Conservation (phyloP, 2,113 vertebrate genomes). For the Mirza zaza region DNA sequence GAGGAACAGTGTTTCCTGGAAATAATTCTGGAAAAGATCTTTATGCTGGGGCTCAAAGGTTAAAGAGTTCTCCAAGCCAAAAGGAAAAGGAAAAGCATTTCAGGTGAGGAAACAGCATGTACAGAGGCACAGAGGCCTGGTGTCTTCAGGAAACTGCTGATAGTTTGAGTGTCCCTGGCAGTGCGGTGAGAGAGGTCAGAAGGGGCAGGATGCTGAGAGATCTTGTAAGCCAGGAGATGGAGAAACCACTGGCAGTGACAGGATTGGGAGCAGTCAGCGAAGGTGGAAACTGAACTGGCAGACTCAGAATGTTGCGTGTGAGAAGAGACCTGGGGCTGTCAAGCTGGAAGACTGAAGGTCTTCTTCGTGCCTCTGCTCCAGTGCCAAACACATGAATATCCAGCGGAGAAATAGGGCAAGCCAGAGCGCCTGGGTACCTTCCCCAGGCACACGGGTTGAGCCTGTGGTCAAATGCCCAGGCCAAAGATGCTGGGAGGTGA, state of each 20-base stretch:
- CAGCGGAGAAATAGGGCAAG: fast-evolving
- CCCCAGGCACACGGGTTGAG: not conserved
- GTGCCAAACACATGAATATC: not conserved
- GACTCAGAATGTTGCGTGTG: not conserved
- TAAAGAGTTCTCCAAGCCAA: not conserved
- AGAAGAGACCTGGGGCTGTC: not conserved
- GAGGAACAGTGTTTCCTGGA: not conserved
- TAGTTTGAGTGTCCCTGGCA: not conserved
- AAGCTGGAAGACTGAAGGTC: not conserved
- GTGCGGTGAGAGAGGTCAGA: not conserved
- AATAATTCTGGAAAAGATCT: not conserved
- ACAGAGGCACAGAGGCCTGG: not conserved
- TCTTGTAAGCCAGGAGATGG: not conserved
- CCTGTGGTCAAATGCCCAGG: not conserved
- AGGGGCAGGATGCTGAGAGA: not conserved
- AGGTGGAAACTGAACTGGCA: not conserved
- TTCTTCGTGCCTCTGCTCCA: not conserved
- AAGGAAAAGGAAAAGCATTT: not conserved
- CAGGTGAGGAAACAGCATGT: not conserved
- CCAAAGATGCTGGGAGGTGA: not conserved
- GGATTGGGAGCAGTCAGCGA: not conserved
- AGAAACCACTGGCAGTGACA: not conserved
- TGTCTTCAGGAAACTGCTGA: not conserved
- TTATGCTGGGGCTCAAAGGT: not conserved
- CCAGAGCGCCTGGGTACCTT: no score